Evolutionary conservation across 2,888 invertebrate genomes (phyloP).

Genomic region (Aleiodes alternator): DNA sequence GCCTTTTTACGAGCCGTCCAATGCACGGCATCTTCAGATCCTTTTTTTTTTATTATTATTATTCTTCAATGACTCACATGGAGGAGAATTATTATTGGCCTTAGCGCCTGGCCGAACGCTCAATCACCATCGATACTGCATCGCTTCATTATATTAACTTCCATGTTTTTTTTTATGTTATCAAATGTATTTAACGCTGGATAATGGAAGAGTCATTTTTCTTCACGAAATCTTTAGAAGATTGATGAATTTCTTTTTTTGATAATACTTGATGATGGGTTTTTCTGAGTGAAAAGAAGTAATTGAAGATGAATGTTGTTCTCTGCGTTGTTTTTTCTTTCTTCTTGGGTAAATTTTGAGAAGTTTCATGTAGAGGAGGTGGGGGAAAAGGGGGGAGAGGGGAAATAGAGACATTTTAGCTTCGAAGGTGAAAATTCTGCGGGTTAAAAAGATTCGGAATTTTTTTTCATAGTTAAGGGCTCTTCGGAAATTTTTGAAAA

Average conservation of each 20-base stretch:
- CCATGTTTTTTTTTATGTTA: neutral
- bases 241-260: conserved; percentile 11
- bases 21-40: conserved; percentile 25
- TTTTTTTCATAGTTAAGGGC: too few relatives aligned
- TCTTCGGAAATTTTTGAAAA: too few relatives aligned
- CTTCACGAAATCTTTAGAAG: conserved; percentile 8
- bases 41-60: conserved; percentile 34
- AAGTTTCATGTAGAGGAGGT: too few relatives aligned
- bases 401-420: too few relatives aligned
- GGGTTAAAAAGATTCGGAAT: too few relatives aligned
- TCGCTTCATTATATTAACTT: conserved; percentile 35
- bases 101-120: conserved; percentile 44
- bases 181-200: conserved; percentile 15
- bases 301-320: too few relatives aligned
- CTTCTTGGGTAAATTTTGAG: too few relatives aligned
- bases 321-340: too few relatives aligned
- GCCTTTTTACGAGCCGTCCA: conserved; percentile 44
- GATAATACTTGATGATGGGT: neutral
- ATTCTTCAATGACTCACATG: conserved; percentile 57
- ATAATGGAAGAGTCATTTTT: conserved; percentile 36
- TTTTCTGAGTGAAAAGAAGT: neutral
- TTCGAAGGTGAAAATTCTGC: too few relatives aligned
- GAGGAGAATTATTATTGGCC: conserved; percentile 42
- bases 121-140: conserved; percentile 50
- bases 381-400: too few relatives aligned